These are phyloP conservation scores for Eutolmus rufibarbis DNA, from an alignment of 2,888 invertebrate species.

Conservation along the genomic window DNA sequence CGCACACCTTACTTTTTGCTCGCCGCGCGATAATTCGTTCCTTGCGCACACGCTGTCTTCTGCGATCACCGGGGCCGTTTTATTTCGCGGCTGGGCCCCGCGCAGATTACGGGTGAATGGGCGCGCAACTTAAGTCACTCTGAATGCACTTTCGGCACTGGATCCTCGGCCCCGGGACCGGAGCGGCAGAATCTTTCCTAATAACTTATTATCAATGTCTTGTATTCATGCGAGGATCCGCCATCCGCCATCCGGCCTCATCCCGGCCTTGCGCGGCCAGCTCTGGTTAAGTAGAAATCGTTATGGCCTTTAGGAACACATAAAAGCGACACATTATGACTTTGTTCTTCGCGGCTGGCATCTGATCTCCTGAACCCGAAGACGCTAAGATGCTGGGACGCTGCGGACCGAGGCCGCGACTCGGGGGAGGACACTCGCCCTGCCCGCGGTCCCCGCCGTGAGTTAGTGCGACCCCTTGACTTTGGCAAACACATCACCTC, in stretches of 20 bases:
- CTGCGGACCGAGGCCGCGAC: not conserved
- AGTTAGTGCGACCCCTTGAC: constrained; percentile 47
- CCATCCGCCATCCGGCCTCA: not conserved
- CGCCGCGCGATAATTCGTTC: not conserved
- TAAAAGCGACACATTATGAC: constrained; percentile 49
- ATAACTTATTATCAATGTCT: constrained; percentile 47
- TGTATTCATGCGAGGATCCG: constrained; percentile 39
- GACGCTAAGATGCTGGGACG: not conserved
- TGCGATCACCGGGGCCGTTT: constrained; percentile 29
- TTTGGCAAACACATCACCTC: constrained; percentile 43
- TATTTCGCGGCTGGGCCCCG: not conserved
- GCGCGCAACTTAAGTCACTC: constrained; percentile 31
- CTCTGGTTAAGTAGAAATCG: constrained; percentile 44
- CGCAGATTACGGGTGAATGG: constrained; percentile 31
- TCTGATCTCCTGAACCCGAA: constrained; percentile 31
- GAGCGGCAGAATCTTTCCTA: constrained; percentile 40
- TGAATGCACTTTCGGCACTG: constrained; percentile 20
- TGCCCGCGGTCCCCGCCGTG: constrained; percentile 28
- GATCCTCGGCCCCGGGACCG: constrained; percentile 19
- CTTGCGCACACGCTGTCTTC: constrained; percentile 20
- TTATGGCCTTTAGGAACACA: constrained; percentile 47
- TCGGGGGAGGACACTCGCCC: not conserved
- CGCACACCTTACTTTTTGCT: constrained; percentile 19
- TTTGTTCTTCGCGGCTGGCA: constrained; percentile 45
- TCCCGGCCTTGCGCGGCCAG: constrained; percentile 7